These are phyloP conservation scores for Ibycter americanus DNA, from an alignment of 2,797 vertebrate species.

Conservation along the genomic window DNA sequence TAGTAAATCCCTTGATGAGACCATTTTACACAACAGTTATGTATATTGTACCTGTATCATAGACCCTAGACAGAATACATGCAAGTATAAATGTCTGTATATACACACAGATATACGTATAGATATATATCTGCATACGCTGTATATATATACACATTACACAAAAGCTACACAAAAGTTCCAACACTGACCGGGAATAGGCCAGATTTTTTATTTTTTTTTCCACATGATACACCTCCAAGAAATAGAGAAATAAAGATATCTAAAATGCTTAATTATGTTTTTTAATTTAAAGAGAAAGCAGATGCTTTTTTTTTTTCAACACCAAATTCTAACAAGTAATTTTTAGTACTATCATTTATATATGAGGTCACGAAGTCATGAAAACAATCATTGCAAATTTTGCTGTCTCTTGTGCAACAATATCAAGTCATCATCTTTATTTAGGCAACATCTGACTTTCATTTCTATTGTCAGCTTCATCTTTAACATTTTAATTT, in stretches of 20 bases:
- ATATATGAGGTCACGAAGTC: not conserved
- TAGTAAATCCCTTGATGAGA: not conserved
- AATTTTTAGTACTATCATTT: not conserved
- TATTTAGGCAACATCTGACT: not conserved
- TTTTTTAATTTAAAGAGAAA: not conserved
- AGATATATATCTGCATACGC: not conserved
- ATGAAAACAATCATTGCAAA: accelerated
- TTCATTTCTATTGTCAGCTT: not conserved
- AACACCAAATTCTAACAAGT: not conserved
- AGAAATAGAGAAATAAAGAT: not conserved
- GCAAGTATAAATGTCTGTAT: not conserved
- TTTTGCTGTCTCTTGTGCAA: not conserved
- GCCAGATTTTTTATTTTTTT: not conserved
- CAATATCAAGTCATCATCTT: not conserved
- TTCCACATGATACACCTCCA: not conserved
- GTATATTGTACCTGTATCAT: not conserved
- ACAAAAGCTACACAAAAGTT: not conserved
- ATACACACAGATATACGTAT: not conserved
- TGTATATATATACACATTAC: not conserved
- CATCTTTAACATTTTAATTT: not conserved
- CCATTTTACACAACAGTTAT: not conserved
- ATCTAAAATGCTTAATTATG: not conserved
- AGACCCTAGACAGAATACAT: not conserved
- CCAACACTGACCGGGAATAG: not conserved
- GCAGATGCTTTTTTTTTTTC: accelerated